Percentiles rank a stretch among this genome's conserved stretches.
phyloP scores from a whole-genome alignment of 2,113 vertebrate genomes.

The Cheirogaleus medius region DNA sequence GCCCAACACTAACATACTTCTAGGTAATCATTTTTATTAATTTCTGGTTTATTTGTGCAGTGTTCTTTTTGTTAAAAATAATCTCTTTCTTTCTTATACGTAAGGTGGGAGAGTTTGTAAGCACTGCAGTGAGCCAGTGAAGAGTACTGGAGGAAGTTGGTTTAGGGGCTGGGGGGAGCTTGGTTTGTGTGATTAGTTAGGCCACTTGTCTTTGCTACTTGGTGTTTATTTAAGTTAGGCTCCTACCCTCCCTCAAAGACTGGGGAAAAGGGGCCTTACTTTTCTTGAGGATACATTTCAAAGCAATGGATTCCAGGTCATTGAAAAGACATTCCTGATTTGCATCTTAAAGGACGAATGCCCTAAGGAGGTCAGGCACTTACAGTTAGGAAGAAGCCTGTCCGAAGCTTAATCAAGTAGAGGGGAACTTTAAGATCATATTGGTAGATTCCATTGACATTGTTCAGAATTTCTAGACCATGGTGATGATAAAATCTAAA shows the following conservation, averaged over 20 bases:
- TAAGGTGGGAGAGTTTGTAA: not conserved
- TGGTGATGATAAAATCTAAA: not conserved
- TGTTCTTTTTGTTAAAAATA: not conserved
- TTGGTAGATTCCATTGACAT: not conserved
- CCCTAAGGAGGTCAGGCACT: not conserved
- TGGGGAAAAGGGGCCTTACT: not conserved
- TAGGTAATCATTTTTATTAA: not conserved
- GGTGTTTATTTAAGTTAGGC: not conserved
- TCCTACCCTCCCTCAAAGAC: not conserved
- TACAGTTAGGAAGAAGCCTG: not conserved
- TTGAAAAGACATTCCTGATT: not conserved
- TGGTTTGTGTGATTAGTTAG: not conserved
- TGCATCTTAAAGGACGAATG: not conserved
- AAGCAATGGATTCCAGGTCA: not conserved
- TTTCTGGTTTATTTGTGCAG: not conserved
- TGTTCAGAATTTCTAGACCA: not conserved
- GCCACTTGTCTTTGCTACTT: not conserved
- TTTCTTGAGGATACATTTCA: not conserved
- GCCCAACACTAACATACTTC: not conserved
- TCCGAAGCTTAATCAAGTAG: not conserved
- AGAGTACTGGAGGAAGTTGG: not conserved
- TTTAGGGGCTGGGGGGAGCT: not conserved
- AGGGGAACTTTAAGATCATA: not conserved
- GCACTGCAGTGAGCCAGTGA: not conserved
- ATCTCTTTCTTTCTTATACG: not conserved